These are phyloP conservation scores for Brachionus plicatilis DNA, from an alignment of 1,140 invertebrate species.

Conservation along the genomic window DNA sequence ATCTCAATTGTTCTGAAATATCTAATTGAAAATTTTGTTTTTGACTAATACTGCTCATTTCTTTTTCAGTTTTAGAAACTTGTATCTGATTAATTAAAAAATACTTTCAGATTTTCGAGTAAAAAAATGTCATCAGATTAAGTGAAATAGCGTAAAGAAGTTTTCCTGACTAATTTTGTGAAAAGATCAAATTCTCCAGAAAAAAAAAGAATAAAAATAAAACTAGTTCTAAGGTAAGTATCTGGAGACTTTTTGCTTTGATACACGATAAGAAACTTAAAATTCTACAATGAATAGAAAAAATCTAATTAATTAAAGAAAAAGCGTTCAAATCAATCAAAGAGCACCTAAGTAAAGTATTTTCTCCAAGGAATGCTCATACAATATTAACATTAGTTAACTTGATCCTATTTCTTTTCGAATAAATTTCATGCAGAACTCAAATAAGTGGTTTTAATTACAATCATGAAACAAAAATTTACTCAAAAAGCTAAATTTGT, in stretches of 20 bases:
- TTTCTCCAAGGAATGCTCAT: not conserved
- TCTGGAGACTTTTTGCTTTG: not conserved
- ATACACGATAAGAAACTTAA: not conserved
- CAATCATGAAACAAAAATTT: not conserved
- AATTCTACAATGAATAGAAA: not conserved
- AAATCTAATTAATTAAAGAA: not conserved
- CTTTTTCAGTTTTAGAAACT: not conserved
- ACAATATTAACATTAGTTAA: not conserved
- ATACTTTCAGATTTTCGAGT: not conserved
- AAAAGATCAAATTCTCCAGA: not conserved
- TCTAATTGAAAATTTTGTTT: not conserved
- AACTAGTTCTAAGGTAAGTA: not conserved
- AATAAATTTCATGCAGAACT: not conserved
- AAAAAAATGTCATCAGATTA: not conserved
- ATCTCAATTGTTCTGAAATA: not conserved
- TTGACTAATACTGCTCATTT: not conserved
- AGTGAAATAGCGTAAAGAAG: not conserved
- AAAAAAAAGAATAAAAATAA: not conserved
- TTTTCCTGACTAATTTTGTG: not conserved
- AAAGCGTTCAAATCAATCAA: not conserved
- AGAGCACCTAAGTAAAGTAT: not conserved
- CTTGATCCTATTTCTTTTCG: not conserved
- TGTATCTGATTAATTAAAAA: not conserved
- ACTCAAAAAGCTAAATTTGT: not conserved
- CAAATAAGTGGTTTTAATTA: not conserved